phyloP scores from a whole-genome alignment of 2,113 vertebrate genomes.

The Mormoops blainvillei region DNA sequence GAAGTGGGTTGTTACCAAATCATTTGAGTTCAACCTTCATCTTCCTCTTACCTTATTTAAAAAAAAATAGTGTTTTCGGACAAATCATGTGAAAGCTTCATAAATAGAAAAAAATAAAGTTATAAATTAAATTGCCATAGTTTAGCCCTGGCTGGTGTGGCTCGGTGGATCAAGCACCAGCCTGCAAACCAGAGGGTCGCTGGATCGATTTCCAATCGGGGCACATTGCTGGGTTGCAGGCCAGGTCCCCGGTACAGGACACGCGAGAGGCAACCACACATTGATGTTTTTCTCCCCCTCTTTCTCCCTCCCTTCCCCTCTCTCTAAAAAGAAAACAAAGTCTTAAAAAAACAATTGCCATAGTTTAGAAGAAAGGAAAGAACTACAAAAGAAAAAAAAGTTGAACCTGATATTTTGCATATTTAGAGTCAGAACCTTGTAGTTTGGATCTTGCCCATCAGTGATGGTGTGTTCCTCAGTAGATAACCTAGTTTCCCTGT shows the following conservation, averaged over 20 bases:
- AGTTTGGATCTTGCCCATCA: not conserved
- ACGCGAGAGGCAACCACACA: no score
- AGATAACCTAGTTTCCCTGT: not conserved
- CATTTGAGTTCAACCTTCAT: not conserved
- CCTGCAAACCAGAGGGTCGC: no score
- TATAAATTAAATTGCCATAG: constrained; percentile 15
- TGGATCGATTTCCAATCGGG: no score
- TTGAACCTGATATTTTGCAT: not conserved
- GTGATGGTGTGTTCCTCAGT: not conserved
- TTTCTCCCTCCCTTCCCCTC: no score
- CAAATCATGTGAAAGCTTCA: not conserved
- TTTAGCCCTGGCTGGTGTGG: no score
- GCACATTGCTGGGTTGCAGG: no score
- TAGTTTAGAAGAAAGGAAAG: not conserved
- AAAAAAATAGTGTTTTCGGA: not conserved
- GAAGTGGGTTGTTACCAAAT: not conserved
- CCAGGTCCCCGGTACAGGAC: no score
- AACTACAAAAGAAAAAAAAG: not conserved
- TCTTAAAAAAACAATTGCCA: no score
- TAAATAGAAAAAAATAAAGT: not conserved
- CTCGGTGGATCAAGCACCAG: no score
- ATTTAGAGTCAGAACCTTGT: not conserved
- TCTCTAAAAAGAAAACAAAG: no score
- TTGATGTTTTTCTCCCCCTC: no score
- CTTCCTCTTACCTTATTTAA: constrained; percentile 27